Evolutionary conservation across 2,888 invertebrate species (phyloP), one percentile per base, ranked within the genome.

Genomic region (Anorthoa munda): DNA sequence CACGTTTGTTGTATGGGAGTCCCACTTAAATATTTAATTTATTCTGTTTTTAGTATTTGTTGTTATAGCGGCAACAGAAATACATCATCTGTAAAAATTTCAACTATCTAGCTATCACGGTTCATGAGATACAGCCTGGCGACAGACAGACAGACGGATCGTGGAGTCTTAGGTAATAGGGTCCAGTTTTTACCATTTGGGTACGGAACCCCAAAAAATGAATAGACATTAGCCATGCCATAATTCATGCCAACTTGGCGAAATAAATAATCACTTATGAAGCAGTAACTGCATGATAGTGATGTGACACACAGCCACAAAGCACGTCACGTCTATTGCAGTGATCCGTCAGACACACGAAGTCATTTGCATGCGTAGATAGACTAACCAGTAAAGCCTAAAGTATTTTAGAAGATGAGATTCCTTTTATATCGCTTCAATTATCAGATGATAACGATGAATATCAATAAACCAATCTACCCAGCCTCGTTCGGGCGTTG

Each of bases 331-430:
- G 26, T 50, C 18, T 58, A 50, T 2, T 45, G 72, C 72, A 50
- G 72, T 4, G 18, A 45, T 45, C 58, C 50, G 72, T 72, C 72
- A 45, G 50, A 50, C 11, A 21, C 72, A 72, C 2, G 45, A 51
- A 46, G 39, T 72, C 72, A 59, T 18, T 39, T 45, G 45, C 72
- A 72, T 17, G 17, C 58, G 2, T 45, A 18, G 15, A 26, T 26
- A 26, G 1, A 17, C 17, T 21, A 18, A 2, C 17, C 7, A 70
- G 31, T 21, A 0, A 0, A 23, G 11, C 45, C 13, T 21, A 17
- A 39, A 55, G 2, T 2, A 11, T 23, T 15, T 12, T 15, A 39
- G 5, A 39, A 66, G 3, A n/a, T 31, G 17, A n/a, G 0, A 9
- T 15, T 15, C 5, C 17, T 61, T 61, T 13, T 15, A 23, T 0